Evolutionary conservation across 2,113 vertebrate genomes (phyloP).

Genomic region (Elanoides forficatus): DNA sequence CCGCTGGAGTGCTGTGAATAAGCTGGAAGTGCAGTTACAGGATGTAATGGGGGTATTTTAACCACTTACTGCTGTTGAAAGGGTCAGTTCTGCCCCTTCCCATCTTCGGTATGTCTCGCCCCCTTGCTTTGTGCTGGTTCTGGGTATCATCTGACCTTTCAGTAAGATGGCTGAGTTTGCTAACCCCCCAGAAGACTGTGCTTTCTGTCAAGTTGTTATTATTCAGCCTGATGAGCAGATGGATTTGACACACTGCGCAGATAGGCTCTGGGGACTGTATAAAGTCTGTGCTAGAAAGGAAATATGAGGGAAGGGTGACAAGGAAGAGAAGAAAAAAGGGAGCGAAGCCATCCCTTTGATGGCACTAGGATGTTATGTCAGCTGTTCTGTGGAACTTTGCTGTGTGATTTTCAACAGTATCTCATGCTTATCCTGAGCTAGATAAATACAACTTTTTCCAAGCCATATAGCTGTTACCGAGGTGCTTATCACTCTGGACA

Average conservation of each 20-base stretch:
- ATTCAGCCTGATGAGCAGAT: background rate
- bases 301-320: background rate
- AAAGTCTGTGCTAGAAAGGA: background rate
- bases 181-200: background rate
- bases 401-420: background rate
- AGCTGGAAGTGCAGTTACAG: background rate
- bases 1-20: background rate
- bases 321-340: background rate
- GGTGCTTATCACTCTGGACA: background rate
- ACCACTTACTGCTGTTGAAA: background rate
- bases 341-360: background rate
- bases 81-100: background rate
- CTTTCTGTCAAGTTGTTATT: background rate
- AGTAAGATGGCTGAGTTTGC: background rate
- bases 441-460: background rate
- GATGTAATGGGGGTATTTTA: background rate
- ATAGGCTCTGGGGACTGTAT: background rate
- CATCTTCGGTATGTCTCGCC: background rate
- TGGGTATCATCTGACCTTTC: background rate
- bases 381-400: background rate
- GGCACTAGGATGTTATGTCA: background rate
- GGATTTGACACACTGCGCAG: background rate
- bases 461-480: background rate
- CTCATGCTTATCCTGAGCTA: background rate
- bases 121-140: background rate